Evolutionary conservation across 2,888 invertebrate genomes (phyloP).

Genomic region (Drosophila acutilabella): DNA sequence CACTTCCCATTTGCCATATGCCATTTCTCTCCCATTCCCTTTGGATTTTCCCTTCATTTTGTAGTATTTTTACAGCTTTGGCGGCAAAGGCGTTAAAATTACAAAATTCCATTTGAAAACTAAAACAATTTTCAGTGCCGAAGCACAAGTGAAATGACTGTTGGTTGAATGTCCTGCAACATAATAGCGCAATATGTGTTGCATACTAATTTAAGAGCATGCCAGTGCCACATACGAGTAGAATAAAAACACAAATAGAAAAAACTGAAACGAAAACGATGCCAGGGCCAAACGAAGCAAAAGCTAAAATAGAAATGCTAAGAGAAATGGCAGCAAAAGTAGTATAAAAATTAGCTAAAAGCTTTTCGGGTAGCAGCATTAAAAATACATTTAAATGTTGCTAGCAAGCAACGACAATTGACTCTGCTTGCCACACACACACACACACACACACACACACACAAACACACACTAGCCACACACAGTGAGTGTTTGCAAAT

Average conservation of each 20-base stretch:
- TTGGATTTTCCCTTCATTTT: conserved; percentile 3
- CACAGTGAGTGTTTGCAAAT: conserved; percentile 41
- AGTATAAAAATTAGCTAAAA: conserved; percentile 83
- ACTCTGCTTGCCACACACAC: conserved; percentile 35
- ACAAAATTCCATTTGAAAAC: conserved; percentile 83
- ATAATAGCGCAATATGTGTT: conserved; percentile 79
- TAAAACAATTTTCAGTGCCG: conserved; percentile 75
- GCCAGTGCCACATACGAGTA: conserved; percentile 11
- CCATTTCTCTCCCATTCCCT: background rate
- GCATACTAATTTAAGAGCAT: conserved; percentile 75
- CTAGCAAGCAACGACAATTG: conserved; percentile 55
- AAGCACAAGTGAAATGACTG: conserved; percentile 51
- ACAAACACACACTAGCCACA: background rate
- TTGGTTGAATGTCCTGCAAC: conserved; percentile 75
- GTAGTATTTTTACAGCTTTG: conserved; percentile 27
- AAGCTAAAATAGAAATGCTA: conserved; percentile 29
- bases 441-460: background rate
- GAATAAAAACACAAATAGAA: conserved; percentile 20
- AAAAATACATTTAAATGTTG: conserved; percentile 81
- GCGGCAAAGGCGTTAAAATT: conserved; percentile 78
- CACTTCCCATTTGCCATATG: background rate
- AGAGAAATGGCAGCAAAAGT: conserved; percentile 49
- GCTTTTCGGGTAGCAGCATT: conserved; percentile 79
- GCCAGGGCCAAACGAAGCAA: conserved; percentile 66
- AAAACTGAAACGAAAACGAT: conserved; percentile 56